Conservation (phyloP, 2,797 vertebrate species). For the Neosalanx taihuensis region DNA sequence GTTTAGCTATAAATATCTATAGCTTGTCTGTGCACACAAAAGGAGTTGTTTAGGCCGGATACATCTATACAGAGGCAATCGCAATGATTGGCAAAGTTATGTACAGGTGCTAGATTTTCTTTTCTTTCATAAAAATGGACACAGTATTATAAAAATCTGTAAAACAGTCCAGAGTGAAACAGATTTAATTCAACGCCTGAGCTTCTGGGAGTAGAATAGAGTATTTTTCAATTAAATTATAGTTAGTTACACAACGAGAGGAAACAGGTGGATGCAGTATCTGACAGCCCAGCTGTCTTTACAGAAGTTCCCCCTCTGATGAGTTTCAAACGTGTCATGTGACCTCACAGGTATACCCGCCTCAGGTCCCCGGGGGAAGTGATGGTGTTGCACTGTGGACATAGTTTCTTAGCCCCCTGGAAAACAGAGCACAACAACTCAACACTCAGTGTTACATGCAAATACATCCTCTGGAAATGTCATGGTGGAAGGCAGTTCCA, state of each 20-base stretch:
- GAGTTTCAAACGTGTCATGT: slow-evolving; percentile 38
- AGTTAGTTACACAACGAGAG: slow-evolving; percentile 3
- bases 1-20: slow-evolving; percentile 47
- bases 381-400: slow-evolving; percentile 84
- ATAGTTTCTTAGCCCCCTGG: slow-evolving; percentile 83
- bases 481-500: too few relatives aligned
- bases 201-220: slow-evolving; percentile 32
- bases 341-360: slow-evolving; percentile 77
- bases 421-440: slow-evolving; percentile 6
- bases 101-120: slow-evolving; percentile 66
- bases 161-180: slow-evolving; percentile 52
- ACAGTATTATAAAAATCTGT: slow-evolving; percentile 58
- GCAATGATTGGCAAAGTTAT: slow-evolving; percentile 66
- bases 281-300: slow-evolving; percentile 68
- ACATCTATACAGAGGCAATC: slow-evolving; percentile 41
- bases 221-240: not conserved
- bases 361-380: slow-evolving; percentile 82
- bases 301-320: slow-evolving; percentile 47
- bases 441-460: not conserved
- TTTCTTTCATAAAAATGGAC: slow-evolving; percentile 46
- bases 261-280: slow-evolving; percentile 36
- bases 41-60: slow-evolving; percentile 51
- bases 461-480: too few relatives aligned
- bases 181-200: slow-evolving; percentile 53
- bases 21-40: slow-evolving; percentile 58